Evolutionary conservation across 2,888 invertebrate species (phyloP).

Genomic region (Epsilonema sp.): DNA sequence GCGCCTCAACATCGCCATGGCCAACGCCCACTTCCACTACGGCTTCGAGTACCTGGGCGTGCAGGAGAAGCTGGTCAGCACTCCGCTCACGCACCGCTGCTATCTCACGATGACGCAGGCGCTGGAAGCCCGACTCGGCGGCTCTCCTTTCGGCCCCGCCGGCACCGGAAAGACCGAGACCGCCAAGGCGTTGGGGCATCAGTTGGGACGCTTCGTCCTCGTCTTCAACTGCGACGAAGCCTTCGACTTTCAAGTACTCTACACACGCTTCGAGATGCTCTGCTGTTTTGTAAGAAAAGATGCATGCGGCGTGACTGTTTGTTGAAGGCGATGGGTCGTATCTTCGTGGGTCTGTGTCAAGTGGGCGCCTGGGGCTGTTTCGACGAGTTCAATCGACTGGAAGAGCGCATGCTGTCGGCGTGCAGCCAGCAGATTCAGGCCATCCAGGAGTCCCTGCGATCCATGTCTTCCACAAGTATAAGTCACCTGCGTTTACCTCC

Average conservation of each 20-base stretch:
- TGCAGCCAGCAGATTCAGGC: constrained; percentile 98
- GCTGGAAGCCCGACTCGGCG: constrained; percentile 80
- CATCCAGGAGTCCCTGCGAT: constrained; percentile 56
- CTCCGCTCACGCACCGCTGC: constrained; percentile 92
- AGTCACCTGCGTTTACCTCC: too few relatives aligned
- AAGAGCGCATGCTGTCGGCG: constrained; percentile 96
- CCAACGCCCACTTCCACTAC: constrained; percentile 73
- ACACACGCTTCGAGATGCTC: too few relatives aligned
- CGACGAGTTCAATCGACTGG: constrained; percentile 95
- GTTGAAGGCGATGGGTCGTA: constrained; percentile 96
- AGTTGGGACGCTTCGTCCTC: constrained; percentile 87
- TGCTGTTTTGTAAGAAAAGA: too few relatives aligned
- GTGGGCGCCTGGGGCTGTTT: constrained; percentile 99
- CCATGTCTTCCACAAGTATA: too few relatives aligned
- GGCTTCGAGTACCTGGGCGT: constrained; percentile 94
- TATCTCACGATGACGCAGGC: constrained; percentile 99
- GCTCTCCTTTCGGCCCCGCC: constrained; percentile 80
- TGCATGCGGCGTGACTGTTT: too few relatives aligned
- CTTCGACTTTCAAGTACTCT: constrained; percentile 84
- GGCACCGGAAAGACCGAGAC: constrained; percentile 99
- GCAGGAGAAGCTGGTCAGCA: constrained; percentile 36
- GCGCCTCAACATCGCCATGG: constrained; percentile 96
- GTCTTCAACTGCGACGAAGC: constrained; percentile 99
- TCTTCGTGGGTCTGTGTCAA: constrained; percentile 90
- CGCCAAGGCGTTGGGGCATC: constrained; percentile 94